A percentile compares a stretch with the other conserved stretches of the same genome.
phyloP scores from a whole-genome alignment of 2,797 vertebrate species.

The Lacerta viridis region DNA sequence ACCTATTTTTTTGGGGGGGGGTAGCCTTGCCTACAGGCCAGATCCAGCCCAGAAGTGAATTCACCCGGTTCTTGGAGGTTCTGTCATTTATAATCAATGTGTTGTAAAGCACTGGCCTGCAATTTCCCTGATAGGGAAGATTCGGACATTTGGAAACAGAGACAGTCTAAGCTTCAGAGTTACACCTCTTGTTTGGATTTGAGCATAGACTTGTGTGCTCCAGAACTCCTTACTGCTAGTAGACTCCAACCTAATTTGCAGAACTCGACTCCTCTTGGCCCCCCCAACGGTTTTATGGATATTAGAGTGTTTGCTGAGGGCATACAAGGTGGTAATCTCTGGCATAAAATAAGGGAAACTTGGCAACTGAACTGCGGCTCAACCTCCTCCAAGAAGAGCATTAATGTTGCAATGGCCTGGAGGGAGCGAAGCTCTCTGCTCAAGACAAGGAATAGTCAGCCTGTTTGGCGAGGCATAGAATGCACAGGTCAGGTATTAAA shows the following conservation, averaged over 20 bases:
- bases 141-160: background rate
- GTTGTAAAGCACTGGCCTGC: background rate
- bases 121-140: background rate
- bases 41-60: background rate
- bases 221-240: background rate
- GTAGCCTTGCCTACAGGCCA: background rate
- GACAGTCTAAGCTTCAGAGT: no score
- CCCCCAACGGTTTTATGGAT: background rate
- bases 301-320: background rate
- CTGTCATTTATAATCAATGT: background rate
- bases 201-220: background rate
- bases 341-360: background rate
- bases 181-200: background rate
- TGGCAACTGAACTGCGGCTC: background rate
- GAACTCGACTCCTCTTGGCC: background rate
- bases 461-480: slow-evolving; percentile 24
- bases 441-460: background rate
- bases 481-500: slow-evolving; percentile 3
- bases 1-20: no score
- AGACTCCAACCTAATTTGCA: background rate
- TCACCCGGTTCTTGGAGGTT: background rate
- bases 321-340: background rate
- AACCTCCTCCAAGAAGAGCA: background rate
- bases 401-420: slow-evolving; percentile 26
- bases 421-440: slow-evolving; percentile 1